Conservation (phyloP, 1,140 invertebrate species). For the Gryllus bimaculatus region DNA sequence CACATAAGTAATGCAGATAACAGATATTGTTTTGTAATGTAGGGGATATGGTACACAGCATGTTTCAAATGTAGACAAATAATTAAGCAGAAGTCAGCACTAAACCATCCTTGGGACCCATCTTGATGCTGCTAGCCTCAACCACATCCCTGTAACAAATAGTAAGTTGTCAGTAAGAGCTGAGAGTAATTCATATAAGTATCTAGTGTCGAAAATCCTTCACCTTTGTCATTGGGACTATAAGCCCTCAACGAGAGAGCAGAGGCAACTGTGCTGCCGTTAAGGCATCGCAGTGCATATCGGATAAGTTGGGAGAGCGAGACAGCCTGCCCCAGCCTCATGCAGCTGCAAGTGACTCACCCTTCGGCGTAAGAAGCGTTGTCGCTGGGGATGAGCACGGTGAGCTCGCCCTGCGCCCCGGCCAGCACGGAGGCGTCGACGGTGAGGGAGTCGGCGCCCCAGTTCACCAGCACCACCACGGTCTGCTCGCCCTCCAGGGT, state of each 20-base stretch:
- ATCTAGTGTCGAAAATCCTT: neutral
- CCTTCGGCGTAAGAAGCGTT: neutral
- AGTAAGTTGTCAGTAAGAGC: neutral
- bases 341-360: neutral
- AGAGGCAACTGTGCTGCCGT: neutral
- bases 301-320: neutral
- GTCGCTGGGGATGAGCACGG: neutral
- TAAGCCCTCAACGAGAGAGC: neutral
- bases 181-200: neutral
- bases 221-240: neutral
- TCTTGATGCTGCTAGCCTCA: neutral
- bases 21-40: too few relatives aligned
- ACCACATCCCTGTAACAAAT: neutral
- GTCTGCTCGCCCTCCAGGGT: neutral
- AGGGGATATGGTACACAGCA: too few relatives aligned
- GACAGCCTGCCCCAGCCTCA: neutral
- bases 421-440: neutral
- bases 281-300: neutral
- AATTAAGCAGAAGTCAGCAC: neutral
- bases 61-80: neutral
- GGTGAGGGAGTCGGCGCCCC: neutral
- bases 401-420: neutral
- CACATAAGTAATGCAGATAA: too few relatives aligned
- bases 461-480: neutral
- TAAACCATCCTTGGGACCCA: neutral